A percentile compares a stretch with the other conserved stretches of the same genome.
Evolutionary conservation across 1,140 invertebrate species (phyloP).

Genomic region (Drosophila simulans): DNA sequence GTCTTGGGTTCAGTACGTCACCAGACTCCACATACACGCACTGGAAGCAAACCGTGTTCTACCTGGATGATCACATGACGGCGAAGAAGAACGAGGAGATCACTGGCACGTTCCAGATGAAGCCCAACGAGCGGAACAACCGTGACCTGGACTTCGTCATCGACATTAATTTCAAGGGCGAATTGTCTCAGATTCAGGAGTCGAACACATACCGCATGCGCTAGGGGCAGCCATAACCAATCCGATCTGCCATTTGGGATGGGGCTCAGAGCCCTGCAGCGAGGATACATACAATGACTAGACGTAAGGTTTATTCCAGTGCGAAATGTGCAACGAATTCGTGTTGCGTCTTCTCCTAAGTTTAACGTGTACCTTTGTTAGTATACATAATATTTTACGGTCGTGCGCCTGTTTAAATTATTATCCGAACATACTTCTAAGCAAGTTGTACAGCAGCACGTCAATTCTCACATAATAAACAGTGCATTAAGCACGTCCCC

Average conservation of each 20-base stretch:
- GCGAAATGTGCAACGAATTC: conserved; percentile 74
- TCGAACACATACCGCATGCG: conserved; percentile 98
- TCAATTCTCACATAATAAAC: conserved; percentile 71
- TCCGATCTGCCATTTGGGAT: conserved; percentile 28
- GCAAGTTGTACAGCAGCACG: conserved; percentile 73
- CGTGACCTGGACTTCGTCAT: conserved; percentile 98
- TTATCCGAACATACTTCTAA: conserved; percentile 66
- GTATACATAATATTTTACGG: conserved; percentile 67
- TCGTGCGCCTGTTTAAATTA: conserved; percentile 76
- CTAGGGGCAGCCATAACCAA: conserved; percentile 85
- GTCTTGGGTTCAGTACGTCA: conserved; percentile 99
- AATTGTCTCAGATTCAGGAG: conserved; percentile 95
- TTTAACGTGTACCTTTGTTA: conserved; percentile 79
- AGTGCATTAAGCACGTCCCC: conserved; percentile 46
- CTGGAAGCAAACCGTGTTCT: conserved; percentile 99
- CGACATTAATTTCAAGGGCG: conserved; percentile 97
- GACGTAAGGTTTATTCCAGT: conserved; percentile 78
- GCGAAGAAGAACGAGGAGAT: conserved; percentile 98
- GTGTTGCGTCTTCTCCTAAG: conserved; percentile 78
- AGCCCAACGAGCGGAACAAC: conserved; percentile 97
- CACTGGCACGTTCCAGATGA: conserved; percentile 95
- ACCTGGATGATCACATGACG: conserved; percentile 97
- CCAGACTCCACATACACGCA: conserved; percentile 99
- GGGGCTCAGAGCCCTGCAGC: conserved; percentile 37
- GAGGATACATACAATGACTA: conserved; percentile 62